Base-by-base conservation (phyloP, 2,113 vertebrate genomes). In the Oncorhynchus mykiss region DNA sequence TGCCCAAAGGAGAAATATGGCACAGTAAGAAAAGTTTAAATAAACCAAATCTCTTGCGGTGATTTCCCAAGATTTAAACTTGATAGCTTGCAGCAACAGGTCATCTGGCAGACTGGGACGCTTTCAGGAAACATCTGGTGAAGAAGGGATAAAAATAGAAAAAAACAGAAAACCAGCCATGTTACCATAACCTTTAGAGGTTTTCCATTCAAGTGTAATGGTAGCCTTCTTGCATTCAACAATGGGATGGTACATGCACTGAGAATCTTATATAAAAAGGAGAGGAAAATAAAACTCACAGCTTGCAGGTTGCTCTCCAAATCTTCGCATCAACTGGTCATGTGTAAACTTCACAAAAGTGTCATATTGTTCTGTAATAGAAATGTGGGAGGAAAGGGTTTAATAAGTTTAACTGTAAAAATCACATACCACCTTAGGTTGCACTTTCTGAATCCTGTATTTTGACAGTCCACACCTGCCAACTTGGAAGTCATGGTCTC, bases 341-440 rank as follows among this genome's bases (percentile, higher is more conserved):
- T 99, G 98, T 80, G 98, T 99, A 93, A 99, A 99, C 94, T 99
- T 99, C 94, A 99, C 97, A 94, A 99, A 99, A n/a, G 96, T 96
- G 90, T 99, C 98, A 22, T 99, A 99, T 91, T 99, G 98, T 94
- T 99, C 98, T 99, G 89, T 67, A 92, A 88, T 86, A 5, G 54
- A 79, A 76, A 71, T 25, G 4, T 14, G 39, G 39, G 39, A 45
- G 39, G 39, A 9, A 34, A 39, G 5, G 18, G 12, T 20, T 27
- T 68, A 34, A 45, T 39, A 20, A n/a, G 73, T 20, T 9, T 24
- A 62, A 16, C 51, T 14, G 25, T 27, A 64, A 67, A 27, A n/a
- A 67, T 16, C 1, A 31, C 3, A 18, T 16, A 62, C 3, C 24
- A 49, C 2, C 39, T 9, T 45, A 45, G 3, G 39, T 2, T 31